Evolutionary conservation across 2,113 vertebrate species (phyloP).

Genomic region (Hydropotes inermis): DNA sequence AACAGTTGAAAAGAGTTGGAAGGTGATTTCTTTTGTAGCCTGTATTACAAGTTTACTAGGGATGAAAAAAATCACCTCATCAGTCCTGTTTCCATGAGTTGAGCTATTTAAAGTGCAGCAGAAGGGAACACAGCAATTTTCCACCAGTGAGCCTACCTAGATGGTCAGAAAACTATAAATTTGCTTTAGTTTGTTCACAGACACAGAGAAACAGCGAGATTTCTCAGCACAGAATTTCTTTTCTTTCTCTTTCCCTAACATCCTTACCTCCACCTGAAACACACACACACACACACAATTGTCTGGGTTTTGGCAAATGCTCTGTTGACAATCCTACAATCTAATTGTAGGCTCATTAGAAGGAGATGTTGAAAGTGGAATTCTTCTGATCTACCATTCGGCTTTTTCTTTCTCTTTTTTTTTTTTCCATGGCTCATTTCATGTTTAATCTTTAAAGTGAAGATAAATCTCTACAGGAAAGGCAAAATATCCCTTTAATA

Average conservation of each 20-base stretch:
- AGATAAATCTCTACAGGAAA: slow-evolving; percentile 63
- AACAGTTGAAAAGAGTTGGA: neutral
- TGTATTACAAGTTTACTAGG: neutral
- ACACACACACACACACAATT: neutral
- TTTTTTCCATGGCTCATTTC: slow-evolving; percentile 74
- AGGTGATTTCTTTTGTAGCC: neutral
- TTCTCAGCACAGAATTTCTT: neutral
- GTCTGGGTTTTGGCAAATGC: slow-evolving; percentile 67
- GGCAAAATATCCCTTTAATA: slow-evolving; percentile 55
- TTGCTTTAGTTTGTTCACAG: slow-evolving; percentile 6
- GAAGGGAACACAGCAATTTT: neutral
- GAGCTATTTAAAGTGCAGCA: neutral
- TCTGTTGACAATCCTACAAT: slow-evolving; percentile 74
- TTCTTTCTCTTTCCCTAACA: neutral
- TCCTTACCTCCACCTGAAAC: slow-evolving; percentile 18
- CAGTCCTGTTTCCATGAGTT: neutral
- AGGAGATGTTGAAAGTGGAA: slow-evolving; percentile 74
- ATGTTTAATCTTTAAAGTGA: slow-evolving; percentile 72
- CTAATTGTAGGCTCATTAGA: slow-evolving; percentile 79
- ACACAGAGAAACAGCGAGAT: neutral
- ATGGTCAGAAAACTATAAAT: neutral
- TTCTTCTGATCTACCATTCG: slow-evolving; percentile 74
- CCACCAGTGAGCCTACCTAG: neutral
- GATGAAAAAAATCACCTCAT: neutral
- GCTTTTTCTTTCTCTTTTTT: slow-evolving; percentile 42